Evolutionary conservation across 2,113 vertebrate genomes (phyloP).

Genomic region (crab-eating macaque (Macaca fascicularis)): DNA sequence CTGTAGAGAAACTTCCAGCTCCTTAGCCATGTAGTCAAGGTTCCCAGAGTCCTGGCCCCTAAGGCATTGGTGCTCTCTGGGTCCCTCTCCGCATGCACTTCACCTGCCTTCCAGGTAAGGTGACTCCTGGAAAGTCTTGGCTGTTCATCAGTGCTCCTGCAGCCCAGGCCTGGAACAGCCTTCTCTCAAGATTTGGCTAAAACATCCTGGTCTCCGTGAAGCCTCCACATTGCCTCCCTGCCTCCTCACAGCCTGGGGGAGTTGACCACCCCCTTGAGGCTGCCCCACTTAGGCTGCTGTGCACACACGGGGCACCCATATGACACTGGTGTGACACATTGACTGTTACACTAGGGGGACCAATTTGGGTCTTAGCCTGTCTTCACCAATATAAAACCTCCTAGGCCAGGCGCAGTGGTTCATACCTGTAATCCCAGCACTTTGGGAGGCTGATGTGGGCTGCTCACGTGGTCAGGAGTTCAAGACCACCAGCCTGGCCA

Average conservation of each 20-base stretch:
- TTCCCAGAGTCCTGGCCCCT: not conserved
- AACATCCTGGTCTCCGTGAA: not conserved
- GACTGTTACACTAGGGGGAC: too few species aligned
- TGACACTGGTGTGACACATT: not conserved
- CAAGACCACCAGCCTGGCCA: too few species aligned
- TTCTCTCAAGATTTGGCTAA: not conserved
- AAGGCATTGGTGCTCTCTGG: not conserved
- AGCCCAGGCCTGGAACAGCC: not conserved
- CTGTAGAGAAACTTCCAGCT: not conserved
- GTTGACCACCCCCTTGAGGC: not conserved
- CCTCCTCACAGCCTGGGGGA: not conserved
- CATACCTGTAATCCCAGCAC: too few species aligned
- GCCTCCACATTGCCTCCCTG: accelerated
- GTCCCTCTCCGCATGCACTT: not conserved
- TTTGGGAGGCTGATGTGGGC: too few species aligned
- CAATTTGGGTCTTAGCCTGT: not conserved
- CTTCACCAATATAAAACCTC: not conserved
- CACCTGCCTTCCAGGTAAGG: not conserved
- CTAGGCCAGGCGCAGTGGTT: too few species aligned
- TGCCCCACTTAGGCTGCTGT: not conserved
- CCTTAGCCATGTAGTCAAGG: not conserved
- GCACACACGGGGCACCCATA: too few species aligned
- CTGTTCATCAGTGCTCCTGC: not conserved
- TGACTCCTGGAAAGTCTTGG: not conserved
- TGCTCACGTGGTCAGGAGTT: too few species aligned